Conservation (phyloP, 2,797 vertebrate genomes). For the Oreonectes daqikongensis region DNA sequence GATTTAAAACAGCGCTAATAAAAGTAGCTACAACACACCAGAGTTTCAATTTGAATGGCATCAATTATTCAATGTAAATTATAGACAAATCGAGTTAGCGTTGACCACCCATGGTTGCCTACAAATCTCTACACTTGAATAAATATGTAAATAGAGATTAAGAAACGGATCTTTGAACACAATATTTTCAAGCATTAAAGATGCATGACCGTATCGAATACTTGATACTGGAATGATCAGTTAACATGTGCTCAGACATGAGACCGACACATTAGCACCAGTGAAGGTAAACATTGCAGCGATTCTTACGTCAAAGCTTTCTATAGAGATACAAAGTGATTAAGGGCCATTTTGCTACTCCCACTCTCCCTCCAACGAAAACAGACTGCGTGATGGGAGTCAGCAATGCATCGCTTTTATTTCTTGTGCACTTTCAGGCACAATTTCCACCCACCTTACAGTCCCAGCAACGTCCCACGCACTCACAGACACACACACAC, state of each 20-base stretch:
- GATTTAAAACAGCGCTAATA: constrained; percentile 16
- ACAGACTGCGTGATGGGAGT: constrained; percentile 57
- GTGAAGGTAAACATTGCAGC: constrained; percentile 24
- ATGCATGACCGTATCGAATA: too few relatives aligned
- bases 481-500: constrained; percentile 54
- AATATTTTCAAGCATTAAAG: too few relatives aligned
- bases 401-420: constrained; percentile 64
- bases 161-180: background rate
- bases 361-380: constrained; percentile 46
- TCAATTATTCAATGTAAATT: constrained; percentile 5
- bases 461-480: constrained; percentile 39
- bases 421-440: constrained; percentile 65
- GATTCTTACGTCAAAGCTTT: constrained; percentile 38
- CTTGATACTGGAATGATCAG: background rate
- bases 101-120: background rate
- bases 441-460: constrained; percentile 63
- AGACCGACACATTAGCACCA: constrained; percentile 21
- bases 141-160: background rate
- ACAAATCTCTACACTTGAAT: background rate
- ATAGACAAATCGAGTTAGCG: background rate
- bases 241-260: constrained; percentile 33
- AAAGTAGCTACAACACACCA: constrained; percentile 22
- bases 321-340: constrained; percentile 33
- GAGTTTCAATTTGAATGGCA: background rate
- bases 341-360: constrained; percentile 51